Percentiles rank a stretch among this genome's conserved stretches.
Conservation (phyloP, 2,113 vertebrate species). For the Chlamydotis undulata region DNA sequence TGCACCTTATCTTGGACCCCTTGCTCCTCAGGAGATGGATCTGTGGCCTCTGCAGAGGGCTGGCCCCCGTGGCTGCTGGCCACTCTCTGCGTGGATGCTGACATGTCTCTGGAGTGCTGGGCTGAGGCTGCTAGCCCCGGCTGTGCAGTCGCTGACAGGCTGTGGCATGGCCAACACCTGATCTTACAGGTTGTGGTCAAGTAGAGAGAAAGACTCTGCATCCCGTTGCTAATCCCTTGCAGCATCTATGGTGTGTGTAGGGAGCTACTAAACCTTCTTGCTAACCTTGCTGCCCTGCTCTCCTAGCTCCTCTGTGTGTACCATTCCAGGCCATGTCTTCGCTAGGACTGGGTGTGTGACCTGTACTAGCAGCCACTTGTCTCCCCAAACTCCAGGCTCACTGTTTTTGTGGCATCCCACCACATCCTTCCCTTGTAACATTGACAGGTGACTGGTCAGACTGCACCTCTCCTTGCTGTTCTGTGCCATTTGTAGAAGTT, state of each 20-base stretch:
- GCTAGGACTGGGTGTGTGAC: not conserved
- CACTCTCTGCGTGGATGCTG: not conserved
- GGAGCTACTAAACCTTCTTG: conserved; percentile 22
- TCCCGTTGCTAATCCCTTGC: not conserved
- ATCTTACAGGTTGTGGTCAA: not conserved
- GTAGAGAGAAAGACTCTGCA: not conserved
- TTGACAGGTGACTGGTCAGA: accelerated
- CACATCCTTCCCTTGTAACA: not conserved
- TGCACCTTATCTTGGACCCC: not conserved
- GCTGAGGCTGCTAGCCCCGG: not conserved
- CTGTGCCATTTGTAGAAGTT: not conserved
- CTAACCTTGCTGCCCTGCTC: not conserved
- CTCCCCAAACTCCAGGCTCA: not conserved
- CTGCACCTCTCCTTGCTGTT: not conserved
- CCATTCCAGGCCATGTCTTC: not conserved
- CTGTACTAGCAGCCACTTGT: not conserved
- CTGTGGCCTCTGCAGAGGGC: not conserved
- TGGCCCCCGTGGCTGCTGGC: not conserved
- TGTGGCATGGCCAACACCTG: not conserved
- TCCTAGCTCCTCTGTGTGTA: not conserved
- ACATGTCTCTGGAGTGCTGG: not conserved
- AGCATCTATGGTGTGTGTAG: not conserved
- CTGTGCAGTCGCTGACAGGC: not conserved
- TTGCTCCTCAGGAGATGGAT: not conserved
- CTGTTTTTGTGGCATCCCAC: not conserved